A percentile compares a stretch with the other conserved stretches of the same genome.
Conservation (phyloP, 2,113 vertebrate genomes). For the Hippocampus abdominalis region DNA sequence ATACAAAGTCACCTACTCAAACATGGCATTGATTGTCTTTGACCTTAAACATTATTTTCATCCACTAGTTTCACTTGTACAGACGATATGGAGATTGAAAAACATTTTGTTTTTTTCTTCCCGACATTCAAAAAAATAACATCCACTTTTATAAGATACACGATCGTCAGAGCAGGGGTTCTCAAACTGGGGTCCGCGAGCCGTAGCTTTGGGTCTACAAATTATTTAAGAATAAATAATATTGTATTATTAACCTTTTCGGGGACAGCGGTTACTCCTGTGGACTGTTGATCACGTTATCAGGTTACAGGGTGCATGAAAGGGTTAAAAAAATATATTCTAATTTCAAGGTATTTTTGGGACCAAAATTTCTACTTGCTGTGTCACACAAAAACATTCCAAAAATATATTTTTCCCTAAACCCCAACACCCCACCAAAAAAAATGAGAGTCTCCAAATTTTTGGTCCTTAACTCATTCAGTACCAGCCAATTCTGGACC, state of each 20-base stretch:
- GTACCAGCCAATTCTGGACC: no score
- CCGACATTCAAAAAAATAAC: slow-evolving; percentile 68
- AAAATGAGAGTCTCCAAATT: neutral
- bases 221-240: neutral
- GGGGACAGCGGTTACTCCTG: no score
- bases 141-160: slow-evolving; percentile 58
- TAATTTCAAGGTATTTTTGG: no score
- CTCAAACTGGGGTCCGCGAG: neutral
- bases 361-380: no score
- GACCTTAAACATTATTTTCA: slow-evolving; percentile 45
- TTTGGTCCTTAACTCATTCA: no score
- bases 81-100: slow-evolving; percentile 61
- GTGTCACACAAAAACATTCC: no score
- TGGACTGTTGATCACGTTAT: no score
- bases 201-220: neutral
- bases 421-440: no score
- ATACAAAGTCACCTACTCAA: slow-evolving; percentile 37
- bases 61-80: slow-evolving; percentile 55
- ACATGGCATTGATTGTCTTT: slow-evolving; percentile 74
- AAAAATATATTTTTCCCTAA: no score
- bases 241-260: no score
- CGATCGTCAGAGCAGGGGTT: slow-evolving; percentile 20
- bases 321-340: no score
- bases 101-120: slow-evolving; percentile 30
- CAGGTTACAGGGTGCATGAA: no score